phyloP scores from a whole-genome alignment of 2,888 invertebrate genomes.

The Torymus tubicola region DNA sequence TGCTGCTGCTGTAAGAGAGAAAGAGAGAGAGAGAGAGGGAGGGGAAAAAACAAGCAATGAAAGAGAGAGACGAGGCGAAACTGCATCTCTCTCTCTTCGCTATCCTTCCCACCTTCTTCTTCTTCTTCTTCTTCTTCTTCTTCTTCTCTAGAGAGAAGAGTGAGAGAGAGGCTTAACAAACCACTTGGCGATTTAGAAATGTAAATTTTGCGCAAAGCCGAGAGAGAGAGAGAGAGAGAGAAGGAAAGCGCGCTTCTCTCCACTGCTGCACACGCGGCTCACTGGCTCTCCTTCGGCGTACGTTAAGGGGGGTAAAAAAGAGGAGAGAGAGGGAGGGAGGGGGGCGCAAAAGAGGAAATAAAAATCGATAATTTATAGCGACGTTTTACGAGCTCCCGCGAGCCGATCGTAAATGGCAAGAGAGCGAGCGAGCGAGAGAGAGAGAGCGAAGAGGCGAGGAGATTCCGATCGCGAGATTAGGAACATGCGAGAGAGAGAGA shows the following conservation, averaged over 20 bases:
- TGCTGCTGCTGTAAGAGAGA: too few species aligned
- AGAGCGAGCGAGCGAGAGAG: slow-evolving; percentile 21
- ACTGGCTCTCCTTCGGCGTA: too few species aligned
- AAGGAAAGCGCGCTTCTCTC: not conserved
- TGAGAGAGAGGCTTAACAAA: slow-evolving; percentile 26
- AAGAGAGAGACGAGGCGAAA: not conserved
- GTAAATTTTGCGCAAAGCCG: slow-evolving; percentile 48
- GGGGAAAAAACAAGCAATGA: slow-evolving; percentile 31
- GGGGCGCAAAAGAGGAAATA: slow-evolving; percentile 54
- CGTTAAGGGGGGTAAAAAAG: not conserved
- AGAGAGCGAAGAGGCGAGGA: slow-evolving; percentile 38
- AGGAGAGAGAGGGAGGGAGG: slow-evolving; percentile 4
- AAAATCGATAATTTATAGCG: slow-evolving; percentile 59
- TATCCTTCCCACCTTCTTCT: slow-evolving; percentile 16
- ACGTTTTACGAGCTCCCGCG: slow-evolving; percentile 58
- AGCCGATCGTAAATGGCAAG: slow-evolving; percentile 45
- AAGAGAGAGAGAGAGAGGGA: too few species aligned
- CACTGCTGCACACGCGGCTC: too few species aligned
- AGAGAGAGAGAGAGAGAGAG: slow-evolving; percentile 33
- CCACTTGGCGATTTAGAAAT: slow-evolving; percentile 53
- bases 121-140: not conserved
- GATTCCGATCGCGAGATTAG: slow-evolving; percentile 59
- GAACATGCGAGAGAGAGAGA: slow-evolving; percentile 55
- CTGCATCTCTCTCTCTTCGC: not conserved
- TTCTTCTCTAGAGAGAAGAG: not conserved